Evolutionary conservation across 2,888 invertebrate species (phyloP).

Genomic region (Xestia sexstrigata): DNA sequence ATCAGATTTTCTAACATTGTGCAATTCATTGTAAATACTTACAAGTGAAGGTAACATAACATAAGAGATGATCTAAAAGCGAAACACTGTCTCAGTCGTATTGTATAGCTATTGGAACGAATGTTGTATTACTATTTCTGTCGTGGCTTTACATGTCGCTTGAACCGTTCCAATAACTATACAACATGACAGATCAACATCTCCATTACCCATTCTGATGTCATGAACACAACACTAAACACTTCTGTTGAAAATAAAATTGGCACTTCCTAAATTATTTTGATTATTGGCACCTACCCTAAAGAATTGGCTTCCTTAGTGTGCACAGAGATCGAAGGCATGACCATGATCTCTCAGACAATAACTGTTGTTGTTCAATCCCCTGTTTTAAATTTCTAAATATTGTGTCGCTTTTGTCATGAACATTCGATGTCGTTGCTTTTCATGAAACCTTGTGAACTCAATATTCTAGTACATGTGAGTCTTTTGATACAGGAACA

Average conservation of each 20-base stretch:
- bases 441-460: constrained; percentile 68
- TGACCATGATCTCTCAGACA: constrained; percentile 74
- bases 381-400: constrained; percentile 68
- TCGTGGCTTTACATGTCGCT: constrained; percentile 64
- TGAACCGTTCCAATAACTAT: constrained; percentile 63
- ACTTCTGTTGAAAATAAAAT: constrained; percentile 63
- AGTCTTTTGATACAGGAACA: constrained; percentile 90
- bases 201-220: constrained; percentile 55
- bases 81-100: constrained; percentile 59
- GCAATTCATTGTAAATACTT: not conserved
- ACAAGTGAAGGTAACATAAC: not conserved
- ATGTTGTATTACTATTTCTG: constrained; percentile 33
- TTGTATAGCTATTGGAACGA: constrained; percentile 63
- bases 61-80: constrained; percentile 15
- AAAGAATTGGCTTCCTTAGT: constrained; percentile 87
- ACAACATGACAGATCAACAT: constrained; percentile 64
- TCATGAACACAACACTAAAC: constrained; percentile 63
- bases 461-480: constrained; percentile 60
- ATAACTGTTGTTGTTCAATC: constrained; percentile 68
- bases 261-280: constrained; percentile 73
- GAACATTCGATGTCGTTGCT: constrained; percentile 82
- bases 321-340: constrained; percentile 81
- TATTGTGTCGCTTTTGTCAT: constrained; percentile 81
- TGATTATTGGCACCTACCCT: constrained; percentile 77
- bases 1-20: not conserved